These are phyloP conservation scores for Phortica okadai DNA, from an alignment of 2,888 invertebrate genomes.

Conservation along the genomic window DNA sequence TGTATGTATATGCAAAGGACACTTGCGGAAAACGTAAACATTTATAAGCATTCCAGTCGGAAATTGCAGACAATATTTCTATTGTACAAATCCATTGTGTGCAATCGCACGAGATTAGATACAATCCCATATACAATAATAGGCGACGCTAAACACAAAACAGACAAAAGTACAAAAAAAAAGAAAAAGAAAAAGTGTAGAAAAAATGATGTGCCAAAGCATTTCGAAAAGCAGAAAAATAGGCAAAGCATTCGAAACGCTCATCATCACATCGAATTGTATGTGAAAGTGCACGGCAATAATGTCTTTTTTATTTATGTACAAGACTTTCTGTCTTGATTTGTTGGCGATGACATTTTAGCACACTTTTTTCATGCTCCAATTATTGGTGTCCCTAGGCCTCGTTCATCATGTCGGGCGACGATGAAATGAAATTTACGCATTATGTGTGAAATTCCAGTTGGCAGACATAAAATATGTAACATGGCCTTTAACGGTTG, in stretches of 20 bases:
- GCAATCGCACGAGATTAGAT: conserved; percentile 68
- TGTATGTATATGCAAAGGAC: background rate
- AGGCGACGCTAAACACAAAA: conserved; percentile 41
- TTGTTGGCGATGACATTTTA: conserved; percentile 15
- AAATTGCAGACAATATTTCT: conserved; percentile 58
- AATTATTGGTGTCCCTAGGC: background rate
- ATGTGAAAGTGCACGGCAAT: background rate
- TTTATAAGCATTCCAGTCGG: conserved; percentile 64
- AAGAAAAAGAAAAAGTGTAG: background rate
- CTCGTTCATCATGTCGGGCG: conserved; percentile 1
- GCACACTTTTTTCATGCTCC: background rate
- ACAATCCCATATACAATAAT: conserved; percentile 64
- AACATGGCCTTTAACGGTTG: background rate
- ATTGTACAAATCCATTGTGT: conserved; percentile 64
- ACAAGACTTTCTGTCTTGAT: background rate
- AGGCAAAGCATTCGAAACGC: background rate
- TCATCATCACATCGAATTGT: background rate
- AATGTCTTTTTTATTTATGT: conserved; percentile 5
- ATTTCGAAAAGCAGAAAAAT: background rate
- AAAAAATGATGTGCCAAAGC: background rate
- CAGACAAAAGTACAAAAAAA: background rate
- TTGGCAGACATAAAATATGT: background rate
- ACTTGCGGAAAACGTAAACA: conserved; percentile 46
- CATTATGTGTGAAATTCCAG: conserved; percentile 21
- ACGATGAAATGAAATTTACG: conserved; percentile 11